Evolutionary conservation across 2,113 vertebrate species (phyloP).

Genomic region (Pygoscelis adeliae): DNA sequence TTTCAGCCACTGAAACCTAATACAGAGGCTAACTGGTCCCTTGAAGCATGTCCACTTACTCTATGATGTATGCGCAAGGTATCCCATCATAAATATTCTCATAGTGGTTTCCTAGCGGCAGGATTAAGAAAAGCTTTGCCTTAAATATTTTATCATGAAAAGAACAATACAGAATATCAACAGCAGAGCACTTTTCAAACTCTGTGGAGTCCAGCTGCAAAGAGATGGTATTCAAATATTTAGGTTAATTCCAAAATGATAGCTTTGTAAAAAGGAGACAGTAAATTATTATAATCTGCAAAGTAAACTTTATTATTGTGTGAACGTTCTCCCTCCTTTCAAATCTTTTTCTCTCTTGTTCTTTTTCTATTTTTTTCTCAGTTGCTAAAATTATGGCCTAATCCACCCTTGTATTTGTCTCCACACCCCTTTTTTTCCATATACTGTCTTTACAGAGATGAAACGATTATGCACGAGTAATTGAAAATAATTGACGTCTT

Average conservation of each 20-base stretch:
- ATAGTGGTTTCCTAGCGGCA: neutral
- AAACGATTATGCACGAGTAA: neutral
- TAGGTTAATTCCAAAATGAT: neutral
- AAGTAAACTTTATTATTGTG: neutral
- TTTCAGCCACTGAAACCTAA: constrained; percentile 46
- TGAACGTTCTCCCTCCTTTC: neutral
- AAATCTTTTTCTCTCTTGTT: neutral
- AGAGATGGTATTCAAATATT: neutral
- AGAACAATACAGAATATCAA: neutral
- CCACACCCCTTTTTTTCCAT: neutral
- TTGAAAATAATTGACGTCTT: constrained; percentile 1
- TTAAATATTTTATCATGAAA: neutral
- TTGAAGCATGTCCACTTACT: constrained; percentile 12
- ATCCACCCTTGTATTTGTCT: neutral
- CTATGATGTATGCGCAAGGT: neutral
- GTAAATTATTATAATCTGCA: neutral
- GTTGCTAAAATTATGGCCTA: neutral
- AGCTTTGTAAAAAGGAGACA: neutral
- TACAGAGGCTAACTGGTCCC: constrained; percentile 29
- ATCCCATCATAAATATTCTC: constrained; percentile 1
- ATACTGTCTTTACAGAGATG: neutral
- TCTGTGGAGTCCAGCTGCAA: neutral
- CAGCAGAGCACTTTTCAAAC: neutral
- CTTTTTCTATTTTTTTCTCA: neutral
- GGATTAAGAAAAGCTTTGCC: neutral